Conservation (phyloP, 2,113 vertebrate genomes). For the Alexandromys fortis region DNA sequence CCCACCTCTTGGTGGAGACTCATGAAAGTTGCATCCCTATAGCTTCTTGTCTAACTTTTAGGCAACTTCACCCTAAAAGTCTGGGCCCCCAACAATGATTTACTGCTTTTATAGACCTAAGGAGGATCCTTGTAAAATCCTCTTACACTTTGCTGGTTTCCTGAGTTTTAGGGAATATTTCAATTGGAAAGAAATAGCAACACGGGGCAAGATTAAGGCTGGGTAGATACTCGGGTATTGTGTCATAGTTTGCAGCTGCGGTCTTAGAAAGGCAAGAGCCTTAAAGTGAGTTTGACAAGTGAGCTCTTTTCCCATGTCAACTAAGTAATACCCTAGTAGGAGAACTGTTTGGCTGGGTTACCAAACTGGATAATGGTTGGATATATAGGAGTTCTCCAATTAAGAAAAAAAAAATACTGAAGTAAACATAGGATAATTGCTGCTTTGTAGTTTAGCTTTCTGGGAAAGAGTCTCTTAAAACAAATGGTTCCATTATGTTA, state of each 20-base stretch:
- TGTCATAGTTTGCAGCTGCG: not conserved
- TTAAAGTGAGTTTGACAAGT: not conserved
- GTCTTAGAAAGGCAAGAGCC: not conserved
- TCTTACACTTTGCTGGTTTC: not conserved
- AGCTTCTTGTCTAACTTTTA: not conserved
- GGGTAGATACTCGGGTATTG: not conserved
- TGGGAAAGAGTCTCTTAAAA: not conserved
- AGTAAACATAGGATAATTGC: not conserved
- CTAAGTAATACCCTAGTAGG: not conserved
- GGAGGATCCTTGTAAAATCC: fast-evolving
- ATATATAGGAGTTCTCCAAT: not conserved
- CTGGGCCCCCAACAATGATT: not conserved
- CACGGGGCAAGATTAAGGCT: not conserved
- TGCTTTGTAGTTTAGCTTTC: not conserved
- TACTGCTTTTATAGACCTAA: not conserved
- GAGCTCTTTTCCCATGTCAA: not conserved
- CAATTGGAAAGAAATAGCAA: not conserved
- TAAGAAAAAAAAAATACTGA: not conserved
- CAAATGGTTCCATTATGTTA: not conserved
- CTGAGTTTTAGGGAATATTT: not conserved
- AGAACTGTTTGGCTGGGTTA: not conserved
- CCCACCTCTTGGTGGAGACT: fast-evolving
- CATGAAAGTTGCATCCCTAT: not conserved
- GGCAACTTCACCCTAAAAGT: not conserved
- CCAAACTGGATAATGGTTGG: not conserved